Evolutionary conservation across 1,140 invertebrate genomes (phyloP).

Genomic region (Camponotus floridanus): DNA sequence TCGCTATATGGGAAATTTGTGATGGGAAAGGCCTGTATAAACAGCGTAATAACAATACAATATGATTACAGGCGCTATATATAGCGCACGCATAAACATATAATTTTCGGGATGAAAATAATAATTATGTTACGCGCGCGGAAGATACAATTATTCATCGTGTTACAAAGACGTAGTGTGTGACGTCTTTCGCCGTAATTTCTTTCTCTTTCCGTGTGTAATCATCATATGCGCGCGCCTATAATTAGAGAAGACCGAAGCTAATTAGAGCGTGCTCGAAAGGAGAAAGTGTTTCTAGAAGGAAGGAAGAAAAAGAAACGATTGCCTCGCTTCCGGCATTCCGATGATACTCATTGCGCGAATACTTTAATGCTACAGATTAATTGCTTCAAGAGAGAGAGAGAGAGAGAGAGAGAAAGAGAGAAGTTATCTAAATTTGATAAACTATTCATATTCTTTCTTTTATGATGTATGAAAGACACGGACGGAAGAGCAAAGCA

Average conservation of each 20-base stretch:
- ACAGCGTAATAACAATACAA: constrained; percentile 22
- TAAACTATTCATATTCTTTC: not conserved
- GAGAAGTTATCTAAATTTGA: constrained; percentile 8
- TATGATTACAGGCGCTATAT: not conserved
- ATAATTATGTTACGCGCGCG: constrained; percentile 9
- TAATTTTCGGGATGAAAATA: constrained; percentile 12
- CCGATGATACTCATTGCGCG: constrained; percentile 21
- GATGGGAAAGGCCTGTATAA: constrained; percentile 10
- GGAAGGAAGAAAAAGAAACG: constrained; percentile 58
- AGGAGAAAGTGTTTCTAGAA: constrained; percentile 73
- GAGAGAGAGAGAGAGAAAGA: constrained; percentile 20
- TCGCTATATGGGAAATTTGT: constrained; percentile 13
- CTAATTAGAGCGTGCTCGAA: constrained; percentile 74
- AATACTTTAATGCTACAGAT: constrained; percentile 6
- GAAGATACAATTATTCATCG: constrained; percentile 12
- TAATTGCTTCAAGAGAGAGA: constrained; percentile 16
- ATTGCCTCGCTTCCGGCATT: constrained; percentile 65
- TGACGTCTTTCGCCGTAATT: constrained; percentile 46
- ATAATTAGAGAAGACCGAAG: constrained; percentile 71
- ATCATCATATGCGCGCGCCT: constrained; percentile 54
- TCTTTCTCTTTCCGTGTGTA: constrained; percentile 43
- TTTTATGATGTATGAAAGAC: constrained; percentile 2
- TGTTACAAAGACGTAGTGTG: constrained; percentile 12
- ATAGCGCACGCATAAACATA: not conserved
- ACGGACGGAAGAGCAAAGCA: constrained; percentile 15